Base-by-base conservation (phyloP, 1,140 invertebrate species). In the Pogonomyrmex californicus region DNA sequence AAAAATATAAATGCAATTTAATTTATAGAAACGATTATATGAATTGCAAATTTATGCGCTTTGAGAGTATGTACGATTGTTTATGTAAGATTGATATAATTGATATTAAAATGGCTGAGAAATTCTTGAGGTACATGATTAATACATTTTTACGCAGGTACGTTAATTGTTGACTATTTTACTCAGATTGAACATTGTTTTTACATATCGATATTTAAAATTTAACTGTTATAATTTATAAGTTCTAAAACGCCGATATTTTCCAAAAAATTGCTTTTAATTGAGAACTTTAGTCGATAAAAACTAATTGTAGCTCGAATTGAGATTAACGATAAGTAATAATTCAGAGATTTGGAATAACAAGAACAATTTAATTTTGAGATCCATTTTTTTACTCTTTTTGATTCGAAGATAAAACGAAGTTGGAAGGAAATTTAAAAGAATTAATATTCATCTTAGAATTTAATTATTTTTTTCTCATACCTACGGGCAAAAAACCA, bases 391-490 rank as follows among this genome's bases (percentile, higher is more conserved):
- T 9, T 58, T 9, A 58, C n/a, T 58, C 10, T 0, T 17, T 58
- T 58, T 58, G 10, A 44, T 6, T 44, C 41, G 41, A 44, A 44
- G 6, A 44, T 44, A 6, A 44, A 7, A 58, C 7, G 23, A 58
- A 58, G 23, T 6, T 6, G 41, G 41, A n/a, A n/a, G n/a, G n/a
- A n/a, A n/a, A 44, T 44, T 44, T 58, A 58, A 58, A 23, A n/a
- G 14, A 58, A 2, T 23, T 23, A 2, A 58, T 58, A 58, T 23
- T 60, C 9, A 60, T 4, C 30, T 60, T 5, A 30, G 56, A 60
- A 60, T 56, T 56, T 56, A 56, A n/a, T n/a, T n/a, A 23, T 56
- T 56, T 56, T 23, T 56, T 56, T 56, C 54, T 23, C 54, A 56
- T 4, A 56, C 14, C 1, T 56, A n/a, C n/a, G 23, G n/a, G n/a